These are phyloP conservation scores for Cistogaster globosa DNA, from an alignment of 2,888 invertebrate genomes.

Conservation along the genomic window DNA sequence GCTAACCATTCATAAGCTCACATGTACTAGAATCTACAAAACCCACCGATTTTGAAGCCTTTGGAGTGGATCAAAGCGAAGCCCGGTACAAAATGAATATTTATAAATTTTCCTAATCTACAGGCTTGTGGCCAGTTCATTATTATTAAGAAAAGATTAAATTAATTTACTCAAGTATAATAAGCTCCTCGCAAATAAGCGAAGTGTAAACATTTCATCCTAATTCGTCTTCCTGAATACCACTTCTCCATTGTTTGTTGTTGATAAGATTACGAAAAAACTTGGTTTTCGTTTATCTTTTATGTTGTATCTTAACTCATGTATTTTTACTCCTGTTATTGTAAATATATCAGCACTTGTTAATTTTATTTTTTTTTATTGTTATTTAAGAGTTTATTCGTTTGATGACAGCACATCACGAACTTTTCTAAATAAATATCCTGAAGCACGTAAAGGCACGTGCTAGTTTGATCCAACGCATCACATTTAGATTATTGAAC, in stretches of 20 bases:
- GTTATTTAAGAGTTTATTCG: neutral
- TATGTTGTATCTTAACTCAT: slow-evolving; percentile 1
- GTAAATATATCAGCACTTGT: slow-evolving; percentile 40
- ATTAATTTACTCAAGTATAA: neutral
- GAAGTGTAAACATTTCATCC: neutral
- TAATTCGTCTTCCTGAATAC: neutral
- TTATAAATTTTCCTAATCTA: neutral
- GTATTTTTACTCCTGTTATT: neutral
- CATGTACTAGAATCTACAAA: too few relatives aligned
- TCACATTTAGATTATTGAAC: slow-evolving; percentile 81
- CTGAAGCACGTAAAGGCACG: slow-evolving; percentile 77
- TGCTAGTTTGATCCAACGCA: slow-evolving; percentile 62
- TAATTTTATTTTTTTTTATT: slow-evolving; percentile 18
- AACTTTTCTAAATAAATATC: slow-evolving; percentile 78
- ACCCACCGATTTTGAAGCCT: too few relatives aligned
- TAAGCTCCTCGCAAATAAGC: neutral
- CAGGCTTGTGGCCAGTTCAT: slow-evolving; percentile 25
- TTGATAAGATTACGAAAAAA: slow-evolving; percentile 1
- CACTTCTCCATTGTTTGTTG: neutral
- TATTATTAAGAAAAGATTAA: slow-evolving; percentile 29
- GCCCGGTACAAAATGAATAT: neutral
- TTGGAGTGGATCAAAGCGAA: too few relatives aligned
- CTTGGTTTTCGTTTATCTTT: neutral
- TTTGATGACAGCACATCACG: slow-evolving; percentile 37
- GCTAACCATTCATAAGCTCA: too few relatives aligned